Evolutionary conservation across 23 tunicate genomes (phyloP).

Genomic region (Halocynthia aurantium): DNA sequence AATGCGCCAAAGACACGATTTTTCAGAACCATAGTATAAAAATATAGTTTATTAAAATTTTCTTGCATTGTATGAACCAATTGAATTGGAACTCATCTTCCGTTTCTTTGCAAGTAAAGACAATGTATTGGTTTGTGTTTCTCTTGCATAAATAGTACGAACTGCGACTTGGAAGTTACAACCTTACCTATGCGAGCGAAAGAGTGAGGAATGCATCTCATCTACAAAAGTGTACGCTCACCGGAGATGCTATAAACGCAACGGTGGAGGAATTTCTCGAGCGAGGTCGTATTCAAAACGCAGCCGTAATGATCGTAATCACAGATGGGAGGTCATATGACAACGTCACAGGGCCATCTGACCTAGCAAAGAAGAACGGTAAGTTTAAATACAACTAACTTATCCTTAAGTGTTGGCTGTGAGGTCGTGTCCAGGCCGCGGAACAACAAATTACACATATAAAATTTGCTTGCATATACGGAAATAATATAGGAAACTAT

Average conservation of each 20-base stretch:
- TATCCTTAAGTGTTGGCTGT: too few species aligned
- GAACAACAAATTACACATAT: too few species aligned
- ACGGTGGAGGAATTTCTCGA: constrained; percentile 7
- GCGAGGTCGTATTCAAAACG: constrained; percentile 10
- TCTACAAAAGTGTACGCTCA: constrained; percentile 16
- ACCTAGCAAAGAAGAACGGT: constrained; percentile 18
- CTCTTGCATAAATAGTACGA: not conserved
- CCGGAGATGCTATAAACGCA: constrained; percentile 20
- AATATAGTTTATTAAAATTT: too few species aligned
- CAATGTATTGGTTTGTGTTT: too few species aligned
- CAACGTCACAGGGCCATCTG: constrained; percentile 8
- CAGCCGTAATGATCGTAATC: constrained; percentile 20
- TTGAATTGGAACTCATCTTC: too few species aligned
- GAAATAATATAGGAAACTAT: too few species aligned
- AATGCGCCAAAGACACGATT: not conserved
- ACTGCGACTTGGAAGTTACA: constrained; percentile 15
- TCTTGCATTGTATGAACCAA: too few species aligned
- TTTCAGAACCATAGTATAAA: too few species aligned
- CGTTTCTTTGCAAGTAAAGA: too few species aligned
- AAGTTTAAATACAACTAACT: not conserved
- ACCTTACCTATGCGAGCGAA: not conserved
- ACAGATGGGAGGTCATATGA: constrained; percentile 18
- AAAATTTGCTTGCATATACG: too few species aligned
- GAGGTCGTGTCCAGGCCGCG: too few species aligned
- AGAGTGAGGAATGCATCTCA: not conserved